Conservation (phyloP, 2,113 vertebrate genomes). For the Paratilapia polleni region DNA sequence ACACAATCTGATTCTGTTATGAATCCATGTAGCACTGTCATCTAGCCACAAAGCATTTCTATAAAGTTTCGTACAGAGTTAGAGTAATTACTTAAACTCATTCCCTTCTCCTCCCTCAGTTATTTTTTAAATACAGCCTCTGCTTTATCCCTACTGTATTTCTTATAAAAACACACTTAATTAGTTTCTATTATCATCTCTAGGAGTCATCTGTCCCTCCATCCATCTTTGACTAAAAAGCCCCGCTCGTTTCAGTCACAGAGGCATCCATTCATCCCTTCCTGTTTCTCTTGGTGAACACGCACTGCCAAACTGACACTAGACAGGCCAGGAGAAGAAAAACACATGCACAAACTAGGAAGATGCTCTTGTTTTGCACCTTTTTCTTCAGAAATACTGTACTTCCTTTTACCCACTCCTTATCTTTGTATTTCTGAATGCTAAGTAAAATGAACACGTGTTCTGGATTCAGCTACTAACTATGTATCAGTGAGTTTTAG, state of each 20-base stretch:
- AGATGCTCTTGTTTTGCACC: background rate
- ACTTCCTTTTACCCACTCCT: background rate
- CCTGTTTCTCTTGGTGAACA: constrained; percentile 7
- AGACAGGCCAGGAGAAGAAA: background rate
- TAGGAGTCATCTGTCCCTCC: constrained; percentile 21
- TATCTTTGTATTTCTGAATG: background rate
- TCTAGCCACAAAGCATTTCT: background rate
- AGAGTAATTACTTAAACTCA: background rate
- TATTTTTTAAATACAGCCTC: constrained; percentile 4
- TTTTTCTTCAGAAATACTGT: background rate
- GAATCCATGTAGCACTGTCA: background rate
- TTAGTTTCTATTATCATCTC: constrained; percentile 38
- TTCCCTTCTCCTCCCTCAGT: background rate
- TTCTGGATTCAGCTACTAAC: background rate
- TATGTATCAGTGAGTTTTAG: background rate
- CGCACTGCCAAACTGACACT: constrained; percentile 16
- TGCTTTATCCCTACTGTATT: constrained; percentile 20
- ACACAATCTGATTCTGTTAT: background rate
- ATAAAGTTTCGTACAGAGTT: background rate
- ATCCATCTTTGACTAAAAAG: constrained; percentile 52
- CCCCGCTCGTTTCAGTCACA: constrained; percentile 22
- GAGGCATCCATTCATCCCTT: constrained; percentile 25
- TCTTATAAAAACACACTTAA: constrained; percentile 32
- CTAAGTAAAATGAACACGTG: background rate
- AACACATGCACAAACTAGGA: background rate